Evolutionary conservation across 2,113 vertebrate species (phyloP).

Genomic region (Cricetomys ansorgei): DNA sequence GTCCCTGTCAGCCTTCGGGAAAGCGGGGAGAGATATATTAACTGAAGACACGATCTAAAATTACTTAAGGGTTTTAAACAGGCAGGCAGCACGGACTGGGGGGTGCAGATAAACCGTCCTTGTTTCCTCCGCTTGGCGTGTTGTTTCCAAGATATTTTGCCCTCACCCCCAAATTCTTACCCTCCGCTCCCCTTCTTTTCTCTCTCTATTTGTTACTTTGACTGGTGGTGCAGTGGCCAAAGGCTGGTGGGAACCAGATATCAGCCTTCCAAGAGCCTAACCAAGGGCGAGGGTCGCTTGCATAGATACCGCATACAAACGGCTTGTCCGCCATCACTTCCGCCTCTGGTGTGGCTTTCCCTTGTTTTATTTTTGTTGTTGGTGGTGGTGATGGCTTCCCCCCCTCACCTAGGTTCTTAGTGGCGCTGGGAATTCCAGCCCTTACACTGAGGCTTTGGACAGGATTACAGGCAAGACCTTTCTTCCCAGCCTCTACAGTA

Average conservation of each 20-base stretch:
- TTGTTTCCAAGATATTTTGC: slow-evolving; percentile 82
- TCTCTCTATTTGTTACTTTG: slow-evolving; percentile 76
- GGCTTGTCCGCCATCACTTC: neutral
- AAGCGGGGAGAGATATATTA: slow-evolving; percentile 88
- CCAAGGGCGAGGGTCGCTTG: neutral
- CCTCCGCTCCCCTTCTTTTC: slow-evolving; percentile 44
- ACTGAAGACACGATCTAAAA: slow-evolving; percentile 90
- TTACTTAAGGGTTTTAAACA: slow-evolving; percentile 89
- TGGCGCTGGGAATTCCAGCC: neutral
- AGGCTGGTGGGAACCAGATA: neutral
- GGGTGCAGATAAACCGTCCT: slow-evolving; percentile 85
- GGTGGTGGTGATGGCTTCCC: no score
- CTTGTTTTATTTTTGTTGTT: no score
- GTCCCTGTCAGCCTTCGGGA: slow-evolving; percentile 88
- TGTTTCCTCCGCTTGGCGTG: slow-evolving; percentile 83
- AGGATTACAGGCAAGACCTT: neutral
- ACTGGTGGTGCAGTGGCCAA: neutral
- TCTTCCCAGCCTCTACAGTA: neutral
- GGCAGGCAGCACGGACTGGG: slow-evolving; percentile 82
- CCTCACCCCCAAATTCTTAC: slow-evolving; percentile 8
- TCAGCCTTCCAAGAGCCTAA: neutral
- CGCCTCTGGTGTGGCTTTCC: slow-evolving; percentile 1
- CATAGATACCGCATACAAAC: neutral
- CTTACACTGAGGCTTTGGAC: neutral
- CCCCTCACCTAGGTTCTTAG: neutral